A percentile compares a stretch with the other conserved stretches of the same genome.
phyloP scores from a whole-genome alignment of 2,888 invertebrate species.

The Pachymerium ferrugineum region DNA sequence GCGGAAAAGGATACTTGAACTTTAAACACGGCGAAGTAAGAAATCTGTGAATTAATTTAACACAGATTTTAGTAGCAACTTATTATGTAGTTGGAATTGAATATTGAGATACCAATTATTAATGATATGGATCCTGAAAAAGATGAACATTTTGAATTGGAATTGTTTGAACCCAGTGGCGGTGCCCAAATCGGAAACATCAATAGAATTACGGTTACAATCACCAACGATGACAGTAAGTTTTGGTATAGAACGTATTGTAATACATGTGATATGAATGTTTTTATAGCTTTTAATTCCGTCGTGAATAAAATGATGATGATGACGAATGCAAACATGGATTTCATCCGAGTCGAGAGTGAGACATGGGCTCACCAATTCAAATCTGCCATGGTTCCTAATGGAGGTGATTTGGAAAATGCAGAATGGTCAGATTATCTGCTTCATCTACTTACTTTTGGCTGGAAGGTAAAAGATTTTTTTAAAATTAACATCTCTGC shows the following conservation, averaged over 20 bases:
- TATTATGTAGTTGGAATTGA: slow-evolving; percentile 49
- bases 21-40: slow-evolving; percentile 51
- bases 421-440: slow-evolving; percentile 59
- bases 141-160: slow-evolving; percentile 57
- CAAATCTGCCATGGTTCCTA: slow-evolving; percentile 53
- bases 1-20: slow-evolving; percentile 51
- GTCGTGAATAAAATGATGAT: slow-evolving; percentile 49
- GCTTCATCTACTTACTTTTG: slow-evolving; percentile 55
- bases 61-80: too few relatives aligned
- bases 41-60: too few relatives aligned
- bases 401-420: too few relatives aligned
- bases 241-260: not conserved
- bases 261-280: not conserved
- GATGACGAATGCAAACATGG: slow-evolving; percentile 54
- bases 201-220: slow-evolving; percentile 51
- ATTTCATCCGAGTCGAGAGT: slow-evolving; percentile 52
- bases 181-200: slow-evolving; percentile 51
- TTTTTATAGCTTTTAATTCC: too few relatives aligned
- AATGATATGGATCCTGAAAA: slow-evolving; percentile 58
- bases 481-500: too few relatives aligned
- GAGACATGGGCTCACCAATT: slow-evolving; percentile 54
- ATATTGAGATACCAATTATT: slow-evolving; percentile 53
- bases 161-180: slow-evolving; percentile 49
- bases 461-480: slow-evolving; percentile 54
- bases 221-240: slow-evolving; percentile 54